Base-by-base conservation (phyloP, 1,140 invertebrate genomes). In the Myzus persicae region DNA sequence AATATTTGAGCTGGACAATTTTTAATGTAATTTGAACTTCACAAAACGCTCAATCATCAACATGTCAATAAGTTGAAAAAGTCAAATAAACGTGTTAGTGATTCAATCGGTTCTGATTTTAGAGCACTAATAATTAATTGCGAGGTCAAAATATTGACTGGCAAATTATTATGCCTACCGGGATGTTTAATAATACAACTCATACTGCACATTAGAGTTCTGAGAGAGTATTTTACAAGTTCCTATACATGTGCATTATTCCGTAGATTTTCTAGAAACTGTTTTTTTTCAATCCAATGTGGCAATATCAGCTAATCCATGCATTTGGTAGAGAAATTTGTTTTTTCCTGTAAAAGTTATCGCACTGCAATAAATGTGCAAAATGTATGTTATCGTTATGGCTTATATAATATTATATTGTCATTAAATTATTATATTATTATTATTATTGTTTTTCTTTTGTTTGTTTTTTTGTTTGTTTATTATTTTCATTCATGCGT, bases 341-440 rank as follows among this genome's bases (percentile, higher is more conserved):
- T 1, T 76, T 18, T 4, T n/a, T 1, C 7, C 4, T 76, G 59
- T 76, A 76, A 76, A 67, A n/a, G n/a, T n/a, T 18, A 76, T 76
- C 4, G 6, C 59, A 76, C n/a, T n/a, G 14, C 46, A 48, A 48
- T n/a, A n/a, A 4, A 11, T n/a, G n/a, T n/a, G n/a, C 2, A 48
- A 18, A 4, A 67, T n/a, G 14, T n/a, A 67, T 76, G 59, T n/a
- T 18, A 67, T 67, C 5, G 31, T 76, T 76, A 76, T 76, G 59
- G 59, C 4, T n/a, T 76, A 76, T 20, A 76, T 76, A 76, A n/a
- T 67, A 67, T 67, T 76, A 76, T 76, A 76, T 76, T 84, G 76
- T 82, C 36, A 82, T 82, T 82, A 82, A 9, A 85, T 85, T 85
- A 31, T 85, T 85, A 85, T 46, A 87, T 51, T 54, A 51, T 51